Evolutionary conservation across 2,113 vertebrate species (phyloP), one percentile per base, ranked within the genome.

Genomic region (Etheostoma spectabile): DNA sequence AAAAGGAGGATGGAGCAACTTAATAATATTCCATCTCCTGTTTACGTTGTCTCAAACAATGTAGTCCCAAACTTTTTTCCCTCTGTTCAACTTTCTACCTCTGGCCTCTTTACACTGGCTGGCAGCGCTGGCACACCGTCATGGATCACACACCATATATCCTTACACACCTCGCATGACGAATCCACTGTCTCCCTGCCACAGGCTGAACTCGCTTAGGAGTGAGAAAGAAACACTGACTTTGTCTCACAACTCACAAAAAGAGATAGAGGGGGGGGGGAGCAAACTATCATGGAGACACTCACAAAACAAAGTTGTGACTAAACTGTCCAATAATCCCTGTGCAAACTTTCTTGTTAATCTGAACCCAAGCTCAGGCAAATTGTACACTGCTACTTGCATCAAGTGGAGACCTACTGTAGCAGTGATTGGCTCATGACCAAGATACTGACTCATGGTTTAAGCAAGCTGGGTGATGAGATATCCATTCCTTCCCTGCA

Each of bases 111-210:
- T 79, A 77, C 63, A 71, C 82, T 49, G 56, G 68, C 79, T 87
- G 83, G 88, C 86, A 92, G 80, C 53, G 21, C 61, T 60, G 78
- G 16, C 66, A 75, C 72, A 51, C 71, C 56, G 64, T 87, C 86
- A 86, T 71, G 56, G 82, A 90, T 92, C 88, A 86, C 84, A 88
- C 89, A 84, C 86, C 81, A 74, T 92, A 92, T 92, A 89, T 88
- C 80, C 82, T 92, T 91, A 90, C 88, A 91, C 89, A 87, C 88
- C 74, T 91, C 65, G 74, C 80, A 88, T 88, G 86, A 86, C 80
- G 0, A 86, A 90, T 89, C 60, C 77, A 64, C 80, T 30, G 55
- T 90, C 82, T 83, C 79, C 51, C 66, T 73, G 89, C 86, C 82
- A 86, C 77, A 19, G 70, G 87, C 83, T 82, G 70, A 86, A 77